Conservation (phyloP, 1,140 invertebrate genomes). For the Maniola jurtina region DNA sequence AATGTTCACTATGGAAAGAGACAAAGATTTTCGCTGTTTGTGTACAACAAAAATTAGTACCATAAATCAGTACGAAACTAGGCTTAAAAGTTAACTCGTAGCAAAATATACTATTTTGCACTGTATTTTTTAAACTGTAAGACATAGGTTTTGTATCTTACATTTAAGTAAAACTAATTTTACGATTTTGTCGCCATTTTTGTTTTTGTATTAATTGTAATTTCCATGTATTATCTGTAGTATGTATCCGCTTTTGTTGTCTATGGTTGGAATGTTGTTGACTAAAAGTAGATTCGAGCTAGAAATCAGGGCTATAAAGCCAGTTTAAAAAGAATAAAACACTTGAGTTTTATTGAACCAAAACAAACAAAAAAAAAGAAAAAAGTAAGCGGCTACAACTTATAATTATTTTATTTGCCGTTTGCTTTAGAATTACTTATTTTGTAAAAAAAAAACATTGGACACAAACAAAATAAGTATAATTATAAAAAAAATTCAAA, state of each 20-base stretch:
- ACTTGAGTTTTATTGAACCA: no score
- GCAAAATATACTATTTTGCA: slow-evolving; percentile 32
- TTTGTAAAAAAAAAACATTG: no score
- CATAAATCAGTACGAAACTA: background rate
- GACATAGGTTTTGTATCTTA: slow-evolving; percentile 33
- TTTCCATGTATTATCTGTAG: background rate
- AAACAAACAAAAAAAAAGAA: no score
- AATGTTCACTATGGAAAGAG: no score
- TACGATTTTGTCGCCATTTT: slow-evolving; percentile 31
- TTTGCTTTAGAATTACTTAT: no score
- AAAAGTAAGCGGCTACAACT: no score
- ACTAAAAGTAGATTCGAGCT: background rate
- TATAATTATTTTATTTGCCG: no score
- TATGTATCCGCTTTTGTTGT: background rate
- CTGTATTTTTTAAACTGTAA: slow-evolving; percentile 25
- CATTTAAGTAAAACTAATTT: slow-evolving; percentile 29
- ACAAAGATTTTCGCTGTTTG: background rate
- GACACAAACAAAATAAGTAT: no score
- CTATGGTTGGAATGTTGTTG: background rate
- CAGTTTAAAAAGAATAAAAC: no score
- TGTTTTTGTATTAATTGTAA: slow-evolving; percentile 18
- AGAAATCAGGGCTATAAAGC: background rate
- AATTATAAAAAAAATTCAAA: no score
- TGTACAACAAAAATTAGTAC: background rate
- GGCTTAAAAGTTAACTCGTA: slow-evolving; percentile 15